Base-by-base conservation (phyloP, 2,113 vertebrate genomes). In the Dromaius novaehollandiae region DNA sequence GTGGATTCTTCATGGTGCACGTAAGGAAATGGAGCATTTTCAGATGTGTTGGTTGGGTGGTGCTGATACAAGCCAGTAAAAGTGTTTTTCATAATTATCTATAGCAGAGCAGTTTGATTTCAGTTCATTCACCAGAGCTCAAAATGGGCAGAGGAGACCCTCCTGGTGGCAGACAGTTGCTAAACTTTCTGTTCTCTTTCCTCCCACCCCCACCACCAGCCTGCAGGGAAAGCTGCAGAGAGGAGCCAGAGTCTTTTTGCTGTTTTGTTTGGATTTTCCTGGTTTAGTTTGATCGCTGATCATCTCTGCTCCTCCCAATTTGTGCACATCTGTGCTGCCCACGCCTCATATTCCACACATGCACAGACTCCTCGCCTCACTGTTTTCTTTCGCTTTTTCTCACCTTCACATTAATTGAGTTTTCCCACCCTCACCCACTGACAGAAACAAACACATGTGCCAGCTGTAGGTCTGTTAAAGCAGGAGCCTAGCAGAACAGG, bases 291-390 rank as follows among this genome's bases (percentile, higher is more conserved):
- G 11, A 9, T 30, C 53, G 48, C 4, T 64, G 10, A 76, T 30
- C 14, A 20, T 32, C 61, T 36, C 40, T 40, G 9, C 36, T 93
- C 15, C 11, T 86, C 61, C 13, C 25, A 53, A 13, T 21, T 28
- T 2, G 0, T 22, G 11, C 2, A 60, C 16, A 36, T 24, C 58
- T 84, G 11, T 20, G 11, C 4, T 14, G 24, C 15, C 38, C 6
- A 36, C 10, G 58, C n/a, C 8, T 48, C 46, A 19, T 38, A 68
- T 38, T 58, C 6, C 40, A 76, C 40, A 2, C 61, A 7, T 6
- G 7, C 48, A 44, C 8, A 15, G 13, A 32, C 1, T 20, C 56
- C 20, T 64, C 22, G 28, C 21, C 28, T 42, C 7, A 4, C 38
- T 22, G 4, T 9, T 79, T 24, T 46, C 36, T 78, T 66, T 83